Evolutionary conservation across 53 echinoderm and acorn worm species (phyloP).

Genomic region (Zoroaster sp.): DNA sequence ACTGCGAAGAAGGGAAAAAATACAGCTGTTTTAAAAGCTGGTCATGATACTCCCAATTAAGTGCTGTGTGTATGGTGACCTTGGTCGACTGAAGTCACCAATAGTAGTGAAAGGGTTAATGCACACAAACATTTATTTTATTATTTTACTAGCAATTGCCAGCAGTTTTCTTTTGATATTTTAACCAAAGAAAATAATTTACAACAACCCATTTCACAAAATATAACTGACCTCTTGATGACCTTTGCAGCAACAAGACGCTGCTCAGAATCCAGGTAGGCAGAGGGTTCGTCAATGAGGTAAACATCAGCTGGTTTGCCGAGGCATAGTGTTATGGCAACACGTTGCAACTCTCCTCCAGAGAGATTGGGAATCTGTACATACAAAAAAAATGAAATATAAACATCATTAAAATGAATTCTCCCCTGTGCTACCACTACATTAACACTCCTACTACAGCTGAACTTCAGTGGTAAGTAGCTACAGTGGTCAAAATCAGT

Average conservation of each 20-base stretch:
- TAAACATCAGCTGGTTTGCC: conserved; percentile 97
- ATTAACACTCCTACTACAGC: background rate
- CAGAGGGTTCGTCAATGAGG: conserved; percentile 94
- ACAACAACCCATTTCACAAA: background rate
- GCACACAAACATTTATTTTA: too few relatives aligned
- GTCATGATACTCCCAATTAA: too few relatives aligned
- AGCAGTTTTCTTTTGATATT: too few relatives aligned
- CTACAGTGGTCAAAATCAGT: too few relatives aligned
- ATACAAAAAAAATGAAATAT: background rate
- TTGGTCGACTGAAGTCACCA: too few relatives aligned
- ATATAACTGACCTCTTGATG: conserved; percentile 86
- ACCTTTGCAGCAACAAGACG: conserved; percentile 98
- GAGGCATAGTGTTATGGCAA: conserved; percentile 88
- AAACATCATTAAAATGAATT: background rate
- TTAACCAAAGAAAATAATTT: too few relatives aligned
- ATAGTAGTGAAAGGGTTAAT: too few relatives aligned
- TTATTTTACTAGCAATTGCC: too few relatives aligned
- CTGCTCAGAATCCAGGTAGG: conserved; percentile 96
- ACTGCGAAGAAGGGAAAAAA: too few relatives aligned
- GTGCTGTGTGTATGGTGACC: too few relatives aligned
- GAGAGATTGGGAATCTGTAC: conserved; percentile 88
- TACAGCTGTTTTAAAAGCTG: too few relatives aligned
- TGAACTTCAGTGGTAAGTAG: too few relatives aligned
- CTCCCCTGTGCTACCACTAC: background rate
- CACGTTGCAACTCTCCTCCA: conserved; percentile 97